Evolutionary conservation across 1,140 invertebrate genomes (phyloP).

Genomic region (Caenorhabditis elegans): WBcel235 BX284603.4:9509501-9510000

Average conservation of each 20-base stretch:
- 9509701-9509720: not conserved
- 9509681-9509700: not conserved
- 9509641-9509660: conserved; percentile 24
- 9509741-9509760: not conserved
- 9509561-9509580: not conserved
- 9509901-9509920: not conserved
- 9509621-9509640: not conserved
- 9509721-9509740: not conserved
- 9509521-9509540: not conserved
- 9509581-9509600: not conserved
- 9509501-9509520: not conserved
- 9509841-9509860: not conserved
- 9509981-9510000: not conserved
- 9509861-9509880: not conserved
- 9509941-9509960: not conserved
- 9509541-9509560: too few relatives aligned
- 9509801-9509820: too few relatives aligned
- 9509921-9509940: not conserved
- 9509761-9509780: not conserved
- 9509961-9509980: not conserved
- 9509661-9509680: not conserved
- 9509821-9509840: not conserved
- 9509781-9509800: too few relatives aligned
- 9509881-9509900: conserved; percentile 13
- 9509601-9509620: not conserved